Conservation (phyloP, 2,797 vertebrate genomes). For the Sebastolobus altivelis region DNA sequence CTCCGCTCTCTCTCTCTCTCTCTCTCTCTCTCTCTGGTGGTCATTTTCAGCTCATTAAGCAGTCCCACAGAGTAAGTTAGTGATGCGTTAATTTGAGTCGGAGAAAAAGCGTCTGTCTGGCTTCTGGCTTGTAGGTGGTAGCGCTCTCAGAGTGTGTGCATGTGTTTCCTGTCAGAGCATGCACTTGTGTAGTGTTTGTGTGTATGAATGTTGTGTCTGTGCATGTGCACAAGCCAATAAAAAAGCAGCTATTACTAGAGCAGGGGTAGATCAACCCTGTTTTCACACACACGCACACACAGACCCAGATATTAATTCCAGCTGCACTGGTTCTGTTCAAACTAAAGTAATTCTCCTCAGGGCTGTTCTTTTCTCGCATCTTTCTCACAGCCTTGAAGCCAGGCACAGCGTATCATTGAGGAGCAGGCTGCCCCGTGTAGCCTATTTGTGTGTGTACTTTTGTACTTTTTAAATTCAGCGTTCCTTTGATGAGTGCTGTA, state of each 20-base stretch:
- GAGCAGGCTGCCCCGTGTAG: constrained; percentile 8
- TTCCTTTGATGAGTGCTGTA: constrained; percentile 29
- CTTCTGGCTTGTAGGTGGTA: constrained; percentile 1
- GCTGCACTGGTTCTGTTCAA: constrained; percentile 34
- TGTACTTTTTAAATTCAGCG: constrained; percentile 6
- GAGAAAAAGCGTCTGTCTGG: constrained; percentile 19
- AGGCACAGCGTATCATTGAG: constrained; percentile 12
- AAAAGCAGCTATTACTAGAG: constrained; percentile 27
- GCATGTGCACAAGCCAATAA: constrained; percentile 16
- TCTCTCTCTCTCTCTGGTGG: neutral
- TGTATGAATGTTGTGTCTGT: neutral
- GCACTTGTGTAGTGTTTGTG: neutral
- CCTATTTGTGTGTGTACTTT: constrained; percentile 12
- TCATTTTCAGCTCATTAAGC: constrained; percentile 45
- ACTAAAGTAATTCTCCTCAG: constrained; percentile 44
- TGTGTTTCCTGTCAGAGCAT: neutral
- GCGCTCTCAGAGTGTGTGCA: neutral
- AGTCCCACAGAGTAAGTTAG: constrained; percentile 22
- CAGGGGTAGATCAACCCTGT: constrained; percentile 7
- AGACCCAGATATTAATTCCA: constrained; percentile 50
- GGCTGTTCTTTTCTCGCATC: constrained; percentile 36
- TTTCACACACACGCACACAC: neutral
- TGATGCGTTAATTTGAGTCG: constrained; percentile 36
- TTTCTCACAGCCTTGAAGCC: constrained; percentile 38
- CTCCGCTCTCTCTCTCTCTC: neutral